These are phyloP conservation scores for Aplidium turbinatum DNA, from an alignment of 23 tunicate genomes.

Conservation along the genomic window DNA sequence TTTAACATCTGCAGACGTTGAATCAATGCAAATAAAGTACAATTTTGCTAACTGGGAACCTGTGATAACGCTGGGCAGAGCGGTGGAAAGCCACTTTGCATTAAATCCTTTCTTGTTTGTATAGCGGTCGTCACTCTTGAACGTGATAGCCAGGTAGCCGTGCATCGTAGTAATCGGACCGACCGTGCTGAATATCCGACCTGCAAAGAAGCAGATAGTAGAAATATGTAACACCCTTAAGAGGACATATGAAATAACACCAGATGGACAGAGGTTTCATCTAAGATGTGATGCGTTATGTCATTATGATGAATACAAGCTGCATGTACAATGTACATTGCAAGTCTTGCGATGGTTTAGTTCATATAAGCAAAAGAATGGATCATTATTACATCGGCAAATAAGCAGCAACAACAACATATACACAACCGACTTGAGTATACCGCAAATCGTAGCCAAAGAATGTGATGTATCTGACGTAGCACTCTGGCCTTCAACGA, in stretches of 20 bases:
- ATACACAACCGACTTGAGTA: too few species aligned
- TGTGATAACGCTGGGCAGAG: background rate
- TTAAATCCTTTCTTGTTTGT: conserved; percentile 39
- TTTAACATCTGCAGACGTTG: too few species aligned
- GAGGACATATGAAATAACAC: too few species aligned
- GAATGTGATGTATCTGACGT: conserved; percentile 25
- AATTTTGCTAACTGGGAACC: too few species aligned
- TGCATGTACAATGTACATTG: too few species aligned
- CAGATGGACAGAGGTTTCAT: too few species aligned
- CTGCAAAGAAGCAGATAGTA: background rate
- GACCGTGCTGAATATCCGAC: background rate
- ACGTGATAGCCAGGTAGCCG: conserved; percentile 44
- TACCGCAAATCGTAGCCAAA: conserved; percentile 61
- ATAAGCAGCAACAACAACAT: background rate
- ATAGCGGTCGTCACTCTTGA: conserved; percentile 35
- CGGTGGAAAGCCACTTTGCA: conserved; percentile 38
- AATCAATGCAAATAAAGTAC: too few species aligned
- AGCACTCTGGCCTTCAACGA: conserved; percentile 52
- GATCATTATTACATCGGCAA: too few species aligned
- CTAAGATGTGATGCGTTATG: too few species aligned
- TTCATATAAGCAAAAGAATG: too few species aligned
- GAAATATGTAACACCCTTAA: background rate
- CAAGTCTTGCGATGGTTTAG: too few species aligned
- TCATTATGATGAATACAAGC: too few species aligned
- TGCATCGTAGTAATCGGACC: conserved; percentile 55